phyloP scores from a whole-genome alignment of 2,797 vertebrate species.

The Caiman crocodilus region DNA sequence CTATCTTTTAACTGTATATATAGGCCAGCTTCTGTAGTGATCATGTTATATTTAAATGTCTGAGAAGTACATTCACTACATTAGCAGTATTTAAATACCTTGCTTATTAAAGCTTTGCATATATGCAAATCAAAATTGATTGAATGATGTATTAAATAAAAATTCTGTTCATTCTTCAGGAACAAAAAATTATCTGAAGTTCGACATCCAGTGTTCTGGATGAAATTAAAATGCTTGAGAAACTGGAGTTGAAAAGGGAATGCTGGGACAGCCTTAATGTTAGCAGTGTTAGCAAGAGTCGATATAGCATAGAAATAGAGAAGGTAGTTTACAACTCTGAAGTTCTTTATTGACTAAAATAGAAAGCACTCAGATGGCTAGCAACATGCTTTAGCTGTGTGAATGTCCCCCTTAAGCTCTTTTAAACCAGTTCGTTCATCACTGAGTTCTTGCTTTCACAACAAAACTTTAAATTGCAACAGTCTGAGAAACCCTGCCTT shows the following conservation, averaged over 20 bases:
- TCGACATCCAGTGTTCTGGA: not conserved
- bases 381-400: not conserved
- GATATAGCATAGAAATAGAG: not conserved
- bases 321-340: not conserved
- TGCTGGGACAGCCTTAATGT: not conserved
- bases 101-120: not conserved
- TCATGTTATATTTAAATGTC: not conserved
- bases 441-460: not conserved
- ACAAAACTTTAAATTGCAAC: slow-evolving; percentile 11
- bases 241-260: not conserved
- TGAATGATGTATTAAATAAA: not conserved
- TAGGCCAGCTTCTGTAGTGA: not conserved
- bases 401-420: not conserved
- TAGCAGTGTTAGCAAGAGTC: not conserved
- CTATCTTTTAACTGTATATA: not conserved
- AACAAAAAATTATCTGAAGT: not conserved
- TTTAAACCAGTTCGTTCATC: not conserved
- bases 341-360: not conserved
- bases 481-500: not conserved
- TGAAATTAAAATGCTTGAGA: not conserved
- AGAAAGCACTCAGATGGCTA: not conserved
- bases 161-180: not conserved
- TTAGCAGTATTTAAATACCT: not conserved
- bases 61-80: not conserved
- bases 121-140: not conserved